A percentile compares a stretch with the other conserved stretches of the same genome.
These are phyloP conservation scores for Amphilophus citrinellus DNA, from an alignment of 2,113 vertebrate genomes.

Conservation along the genomic window DNA sequence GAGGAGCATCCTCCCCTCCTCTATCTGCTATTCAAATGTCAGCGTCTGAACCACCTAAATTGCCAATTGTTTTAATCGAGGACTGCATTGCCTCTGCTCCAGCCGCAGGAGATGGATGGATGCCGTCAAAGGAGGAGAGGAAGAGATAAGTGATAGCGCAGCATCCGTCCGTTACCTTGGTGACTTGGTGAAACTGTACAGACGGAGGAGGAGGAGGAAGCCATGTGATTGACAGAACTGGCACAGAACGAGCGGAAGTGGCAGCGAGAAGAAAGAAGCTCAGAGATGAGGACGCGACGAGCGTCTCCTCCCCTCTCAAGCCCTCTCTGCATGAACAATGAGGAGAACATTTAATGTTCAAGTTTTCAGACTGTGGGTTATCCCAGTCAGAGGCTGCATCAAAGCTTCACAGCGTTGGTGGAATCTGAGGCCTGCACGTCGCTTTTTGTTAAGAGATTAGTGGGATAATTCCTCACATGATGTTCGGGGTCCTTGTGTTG, in stretches of 20 bases:
- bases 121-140: not conserved
- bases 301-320: conserved; percentile 24
- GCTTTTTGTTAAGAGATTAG: not conserved
- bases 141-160: conserved; percentile 17
- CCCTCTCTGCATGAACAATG: not conserved
- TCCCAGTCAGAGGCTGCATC: not conserved
- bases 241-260: conserved; percentile 7
- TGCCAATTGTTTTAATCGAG: not conserved
- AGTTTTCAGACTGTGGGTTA: conserved; percentile 21
- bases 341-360: not conserved
- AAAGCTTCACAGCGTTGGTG: conserved; percentile 9
- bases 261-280: conserved; percentile 17
- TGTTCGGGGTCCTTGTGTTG: conserved; percentile 4
- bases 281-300: not conserved
- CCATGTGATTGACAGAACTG: conserved; percentile 55
- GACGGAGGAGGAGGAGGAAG: not conserved
- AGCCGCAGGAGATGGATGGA: not conserved
- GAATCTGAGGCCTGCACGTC: not conserved
- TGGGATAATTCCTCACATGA: not conserved
- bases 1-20: not conserved
- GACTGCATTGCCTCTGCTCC: not conserved
- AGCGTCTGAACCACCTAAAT: not conserved
- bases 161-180: conserved; percentile 44
- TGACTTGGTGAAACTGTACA: conserved; percentile 19
- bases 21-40: not conserved